Evolutionary conservation across 2,797 vertebrate genomes (phyloP), one percentile per base, ranked within the genome.

Genomic region (Chanos chanos): DNA sequence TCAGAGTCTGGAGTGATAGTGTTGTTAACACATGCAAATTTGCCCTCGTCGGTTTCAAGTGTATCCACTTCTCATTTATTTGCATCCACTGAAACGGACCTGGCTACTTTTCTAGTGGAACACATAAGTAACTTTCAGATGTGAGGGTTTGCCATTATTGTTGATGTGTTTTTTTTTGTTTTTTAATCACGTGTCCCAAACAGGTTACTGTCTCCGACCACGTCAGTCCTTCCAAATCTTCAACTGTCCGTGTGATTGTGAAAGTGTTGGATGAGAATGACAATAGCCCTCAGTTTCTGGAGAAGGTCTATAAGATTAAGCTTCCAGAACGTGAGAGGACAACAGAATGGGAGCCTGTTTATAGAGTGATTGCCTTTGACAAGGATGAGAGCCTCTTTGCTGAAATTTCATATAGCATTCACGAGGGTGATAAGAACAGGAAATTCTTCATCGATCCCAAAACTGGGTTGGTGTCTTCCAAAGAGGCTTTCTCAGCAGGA

Each of bases 201-300:
- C 74, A 94, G 92, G 86, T 93, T 1, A 90, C 82, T 0, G 85
- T 94, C 58, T 87, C 86, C n/a, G 92, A 94, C 72, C 87, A 84
- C 0, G 91, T 89, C 25, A 66, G 47, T 28, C 89, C 88, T 52
- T 68, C 89, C 43, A 90, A 80, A 62, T 89, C 89, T 34, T 86
- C 89, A 5, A 9, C 81, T 40, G 78, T 87, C 27, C 77, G 87
- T 16, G 87, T 92, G 19, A 87, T 92, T 19, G 90, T 93, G 67
- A 90, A 87, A 65, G 87, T 94, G 49, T 85, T 90, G 25, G 92
- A 93, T 73, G 91, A 92, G 76, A 94, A 94, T 66, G 92, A 94
- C 81, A 92, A 90, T 68, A 88, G 86, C 28, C 92, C 92, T 33
- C 87, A 90, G 53, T 94, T 94, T 80, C 71, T 92, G 57, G 91